Evolutionary conservation across 2,888 invertebrate species (phyloP).

Genomic region (Stramonita haemastoma): DNA sequence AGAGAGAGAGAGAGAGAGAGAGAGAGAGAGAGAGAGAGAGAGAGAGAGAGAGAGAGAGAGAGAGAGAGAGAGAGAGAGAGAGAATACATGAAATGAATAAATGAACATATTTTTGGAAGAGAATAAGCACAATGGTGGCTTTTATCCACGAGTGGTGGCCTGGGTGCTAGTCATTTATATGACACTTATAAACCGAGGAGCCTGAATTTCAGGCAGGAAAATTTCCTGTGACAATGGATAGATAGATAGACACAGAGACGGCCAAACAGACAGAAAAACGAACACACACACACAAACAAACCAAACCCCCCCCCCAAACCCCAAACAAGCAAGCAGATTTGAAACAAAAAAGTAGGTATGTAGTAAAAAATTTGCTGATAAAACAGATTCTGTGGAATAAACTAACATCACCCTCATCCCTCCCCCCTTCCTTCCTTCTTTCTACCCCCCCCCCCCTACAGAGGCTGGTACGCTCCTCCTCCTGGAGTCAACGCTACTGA

Average conservation of each 20-base stretch:
- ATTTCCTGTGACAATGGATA: neutral
- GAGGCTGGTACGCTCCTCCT: slow-evolving; percentile 19
- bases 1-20: slow-evolving; percentile 1
- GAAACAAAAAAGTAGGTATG: too few relatives aligned
- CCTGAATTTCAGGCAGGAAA: too few relatives aligned
- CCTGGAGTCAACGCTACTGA: neutral
- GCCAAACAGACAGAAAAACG: neutral
- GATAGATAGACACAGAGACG: neutral
- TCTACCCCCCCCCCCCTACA: neutral
- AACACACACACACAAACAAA: neutral
- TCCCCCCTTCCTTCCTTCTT: neutral
- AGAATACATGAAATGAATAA: neutral
- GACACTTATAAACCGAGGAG: too few relatives aligned
- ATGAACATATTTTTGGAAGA: too few relatives aligned
- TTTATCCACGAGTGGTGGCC: too few relatives aligned
- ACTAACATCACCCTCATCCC: neutral
- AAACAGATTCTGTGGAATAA: too few relatives aligned
- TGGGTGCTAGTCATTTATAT: too few relatives aligned
- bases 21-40: neutral
- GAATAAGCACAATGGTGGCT: too few relatives aligned
- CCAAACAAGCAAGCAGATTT: too few relatives aligned
- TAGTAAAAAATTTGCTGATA: too few relatives aligned
- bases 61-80: neutral
- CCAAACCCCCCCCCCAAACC: neutral
- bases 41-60: neutral